Base-by-base conservation (phyloP, 2,888 invertebrate species). In the Cerceris ruficornis region DNA sequence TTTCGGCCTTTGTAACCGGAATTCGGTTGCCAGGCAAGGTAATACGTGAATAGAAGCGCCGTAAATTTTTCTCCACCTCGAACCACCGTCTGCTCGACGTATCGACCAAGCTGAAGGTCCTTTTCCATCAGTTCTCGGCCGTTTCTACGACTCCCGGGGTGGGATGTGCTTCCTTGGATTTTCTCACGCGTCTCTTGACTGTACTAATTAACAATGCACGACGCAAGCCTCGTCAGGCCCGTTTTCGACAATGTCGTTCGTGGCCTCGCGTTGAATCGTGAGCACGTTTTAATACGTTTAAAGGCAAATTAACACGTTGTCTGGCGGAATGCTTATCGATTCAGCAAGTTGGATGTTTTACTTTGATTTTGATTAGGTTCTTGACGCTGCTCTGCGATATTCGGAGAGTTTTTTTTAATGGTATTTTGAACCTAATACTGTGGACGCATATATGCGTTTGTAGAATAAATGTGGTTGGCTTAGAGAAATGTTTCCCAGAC, bases 191-290 rank as follows among this genome's bases (percentile, higher is more conserved):
- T 58, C 55, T 69, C 61, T 75, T 61, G 73, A 41, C 28, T 46
- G 49, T 6, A 46, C 62, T 78, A 78, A 78, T 81, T 81, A 81
- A 42, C 54, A 69, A 81, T 81, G 75, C 78, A 50, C 69, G 70
- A 54, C 69, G 71, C 65, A 9, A 81, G 54, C 57, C 59, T 80
- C 52, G 66, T 14, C 17, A 68, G 55, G 39, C 14, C 43, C 68
- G 28, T 28, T 50, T 55, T 65, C 54, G 75, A 75, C 76, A 75
- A 75, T 69, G 69, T 66, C 66, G 75, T 75, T 42, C 75, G 77
- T 75, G 77, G 70, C 69, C 50, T 65, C 69, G 75, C 70, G 77
- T 46, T 46, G 55, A 58, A 69, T 75, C 59, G 55, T 65, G 17
- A 62, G 61, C 50, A 60, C 66, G 17, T 41, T 28, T 28, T 28